A percentile compares a stretch with the other conserved stretches of the same genome.
phyloP scores from a whole-genome alignment of 2,797 vertebrate species.

The Aeoliscus strigatus region DNA sequence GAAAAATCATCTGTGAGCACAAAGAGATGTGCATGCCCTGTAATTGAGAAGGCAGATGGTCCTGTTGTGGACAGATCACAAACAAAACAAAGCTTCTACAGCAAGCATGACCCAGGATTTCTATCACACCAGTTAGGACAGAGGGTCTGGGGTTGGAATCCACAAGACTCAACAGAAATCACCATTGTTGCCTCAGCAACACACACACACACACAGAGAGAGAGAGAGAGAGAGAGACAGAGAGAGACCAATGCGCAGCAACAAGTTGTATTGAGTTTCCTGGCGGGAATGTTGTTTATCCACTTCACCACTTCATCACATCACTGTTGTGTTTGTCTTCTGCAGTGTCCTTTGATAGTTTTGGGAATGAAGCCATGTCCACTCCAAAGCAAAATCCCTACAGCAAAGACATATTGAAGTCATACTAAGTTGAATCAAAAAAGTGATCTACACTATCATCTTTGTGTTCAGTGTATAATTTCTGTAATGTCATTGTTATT shows the following conservation, averaged over 20 bases:
- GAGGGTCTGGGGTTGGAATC: constrained; percentile 63
- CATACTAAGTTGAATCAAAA: constrained; percentile 17
- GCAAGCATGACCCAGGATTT: constrained; percentile 59
- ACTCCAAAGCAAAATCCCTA: constrained; percentile 22
- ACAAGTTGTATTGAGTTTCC: constrained; percentile 60
- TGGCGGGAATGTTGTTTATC: constrained; percentile 56
- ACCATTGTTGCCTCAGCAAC: constrained; percentile 57
- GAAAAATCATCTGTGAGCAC: constrained; percentile 69
- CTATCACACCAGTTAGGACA: constrained; percentile 56
- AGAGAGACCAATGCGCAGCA: constrained; percentile 55
- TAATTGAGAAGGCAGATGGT: constrained; percentile 71
- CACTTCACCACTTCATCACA: constrained; percentile 60
- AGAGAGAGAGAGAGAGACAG: no score
- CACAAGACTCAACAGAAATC: constrained; percentile 70
- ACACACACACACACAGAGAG: no score
- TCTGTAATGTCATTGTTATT: no score
- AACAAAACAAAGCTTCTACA: constrained; percentile 58
- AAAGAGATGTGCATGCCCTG: constrained; percentile 70
- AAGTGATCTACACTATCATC: constrained; percentile 25
- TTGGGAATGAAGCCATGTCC: constrained; percentile 40
- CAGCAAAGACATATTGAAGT: constrained; percentile 12
- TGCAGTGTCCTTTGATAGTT: constrained; percentile 46
- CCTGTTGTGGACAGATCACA: constrained; percentile 37
- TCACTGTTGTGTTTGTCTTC: constrained; percentile 60
- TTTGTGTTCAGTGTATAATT: constrained; percentile 20